phyloP scores from a whole-genome alignment of 1,140 invertebrate genomes.

The Leptestheria dahalacensis region DNA sequence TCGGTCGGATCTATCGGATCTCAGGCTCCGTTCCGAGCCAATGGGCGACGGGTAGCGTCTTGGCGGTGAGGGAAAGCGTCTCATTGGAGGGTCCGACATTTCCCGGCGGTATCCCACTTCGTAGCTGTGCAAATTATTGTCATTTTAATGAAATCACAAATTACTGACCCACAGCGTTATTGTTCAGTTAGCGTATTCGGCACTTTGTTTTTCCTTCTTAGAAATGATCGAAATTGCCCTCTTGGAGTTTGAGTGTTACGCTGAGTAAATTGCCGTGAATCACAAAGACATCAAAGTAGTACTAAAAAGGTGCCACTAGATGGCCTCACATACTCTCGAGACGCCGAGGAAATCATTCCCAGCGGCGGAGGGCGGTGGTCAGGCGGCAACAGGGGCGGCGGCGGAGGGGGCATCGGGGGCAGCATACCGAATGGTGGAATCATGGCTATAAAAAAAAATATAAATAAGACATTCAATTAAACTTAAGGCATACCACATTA shows the following conservation, averaged over 20 bases:
- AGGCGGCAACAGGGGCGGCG: constrained; percentile 7
- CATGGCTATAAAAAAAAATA: background rate
- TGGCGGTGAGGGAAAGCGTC: constrained; percentile 11
- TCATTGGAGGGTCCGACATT: constrained; percentile 1
- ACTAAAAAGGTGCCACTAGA: no score
- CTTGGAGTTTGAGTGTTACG: no score
- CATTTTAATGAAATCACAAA: no score
- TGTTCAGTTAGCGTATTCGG: no score
- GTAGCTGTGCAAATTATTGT: no score
- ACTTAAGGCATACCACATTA: no score
- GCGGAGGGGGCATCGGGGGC: constrained; percentile 10
- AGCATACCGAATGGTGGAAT: background rate
- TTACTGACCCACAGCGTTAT: no score
- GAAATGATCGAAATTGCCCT: no score
- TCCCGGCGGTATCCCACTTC: constrained; percentile 13
- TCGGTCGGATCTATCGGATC: constrained; percentile 13
- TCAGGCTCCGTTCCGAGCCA: constrained; percentile 11
- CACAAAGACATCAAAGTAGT: no score
- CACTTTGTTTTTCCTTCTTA: no score
- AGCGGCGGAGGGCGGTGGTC: constrained; percentile 12
- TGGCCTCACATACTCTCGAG: no score
- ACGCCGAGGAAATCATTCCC: constrained; percentile 13
- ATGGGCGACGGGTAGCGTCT: constrained; percentile 12
- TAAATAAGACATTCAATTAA: background rate
- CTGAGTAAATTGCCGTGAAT: no score